These are phyloP conservation scores for Girardinichthys multiradiatus DNA, from an alignment of 2,113 vertebrate genomes.

Conservation along the genomic window DNA sequence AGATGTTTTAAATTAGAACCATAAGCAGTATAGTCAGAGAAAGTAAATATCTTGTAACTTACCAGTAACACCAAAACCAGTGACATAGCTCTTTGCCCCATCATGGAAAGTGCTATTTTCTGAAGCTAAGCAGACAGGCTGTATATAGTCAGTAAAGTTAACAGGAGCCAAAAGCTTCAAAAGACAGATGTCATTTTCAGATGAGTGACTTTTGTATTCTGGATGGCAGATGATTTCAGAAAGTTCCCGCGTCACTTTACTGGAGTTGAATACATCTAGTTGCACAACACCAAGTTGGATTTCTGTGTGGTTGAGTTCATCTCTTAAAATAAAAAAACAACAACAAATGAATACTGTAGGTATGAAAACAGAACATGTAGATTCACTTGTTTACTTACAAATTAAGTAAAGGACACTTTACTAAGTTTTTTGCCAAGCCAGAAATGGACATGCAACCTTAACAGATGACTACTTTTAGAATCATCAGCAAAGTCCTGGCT, in stretches of 20 bases:
- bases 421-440: too few relatives aligned
- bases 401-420: too few relatives aligned
- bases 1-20: not conserved
- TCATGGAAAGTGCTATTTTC: slow-evolving; percentile 39
- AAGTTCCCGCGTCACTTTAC: not conserved
- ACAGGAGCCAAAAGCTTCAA: slow-evolving; percentile 61
- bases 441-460: too few relatives aligned
- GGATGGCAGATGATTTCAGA: slow-evolving; percentile 39
- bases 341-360: not conserved
- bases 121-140: slow-evolving; percentile 80
- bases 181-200: slow-evolving; percentile 79
- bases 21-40: not conserved
- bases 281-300: slow-evolving; percentile 45
- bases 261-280: not conserved
- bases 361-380: not conserved
- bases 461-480: too few relatives aligned
- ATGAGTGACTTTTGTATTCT: slow-evolving; percentile 25
- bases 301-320: accelerated
- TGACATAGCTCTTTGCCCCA: slow-evolving; percentile 46
- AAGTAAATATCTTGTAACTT: not conserved
- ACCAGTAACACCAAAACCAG: slow-evolving; percentile 43
- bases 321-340: not conserved
- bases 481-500: too few relatives aligned
- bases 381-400: not conserved
- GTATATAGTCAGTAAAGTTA: slow-evolving; percentile 33